Evolutionary conservation across 1,140 invertebrate genomes (phyloP).

Genomic region (Sycophila sp.): DNA sequence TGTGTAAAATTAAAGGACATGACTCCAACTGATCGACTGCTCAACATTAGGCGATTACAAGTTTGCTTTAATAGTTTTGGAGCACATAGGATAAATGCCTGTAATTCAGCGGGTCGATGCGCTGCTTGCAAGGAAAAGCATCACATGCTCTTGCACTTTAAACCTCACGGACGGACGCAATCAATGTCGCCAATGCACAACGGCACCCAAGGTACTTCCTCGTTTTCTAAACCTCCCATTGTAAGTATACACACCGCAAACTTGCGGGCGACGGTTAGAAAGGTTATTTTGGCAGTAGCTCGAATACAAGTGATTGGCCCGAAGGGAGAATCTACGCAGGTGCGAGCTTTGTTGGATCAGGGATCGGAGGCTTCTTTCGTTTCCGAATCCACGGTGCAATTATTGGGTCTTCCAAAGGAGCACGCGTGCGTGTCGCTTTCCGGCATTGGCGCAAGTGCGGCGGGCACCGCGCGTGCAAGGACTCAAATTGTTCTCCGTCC

Average conservation of each 20-base stretch:
- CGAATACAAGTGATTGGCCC: neutral
- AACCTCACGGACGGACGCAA: neutral
- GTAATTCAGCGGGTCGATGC: conserved; percentile 9
- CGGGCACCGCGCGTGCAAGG: neutral
- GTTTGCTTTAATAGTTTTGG: conserved; percentile 36
- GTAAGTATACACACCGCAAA: neutral
- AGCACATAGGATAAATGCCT: neutral
- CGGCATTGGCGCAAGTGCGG: neutral
- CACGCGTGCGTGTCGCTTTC: neutral
- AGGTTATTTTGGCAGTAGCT: neutral
- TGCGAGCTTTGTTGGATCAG: neutral
- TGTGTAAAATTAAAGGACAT: neutral
- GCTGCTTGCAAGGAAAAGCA: neutral
- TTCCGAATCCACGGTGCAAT: neutral
- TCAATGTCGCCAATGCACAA: neutral
- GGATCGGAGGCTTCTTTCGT: conserved; percentile 1
- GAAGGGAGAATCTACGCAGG: neutral
- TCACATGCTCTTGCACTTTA: neutral
- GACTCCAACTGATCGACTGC: neutral
- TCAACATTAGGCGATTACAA: neutral
- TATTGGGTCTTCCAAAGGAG: neutral
- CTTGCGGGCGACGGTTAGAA: neutral
- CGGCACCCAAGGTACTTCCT: neutral
- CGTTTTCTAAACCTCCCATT: neutral
- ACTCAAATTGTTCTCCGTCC: neutral